Conservation (phyloP, 2,797 vertebrate species). For the Sphenopsis melanotis region DNA sequence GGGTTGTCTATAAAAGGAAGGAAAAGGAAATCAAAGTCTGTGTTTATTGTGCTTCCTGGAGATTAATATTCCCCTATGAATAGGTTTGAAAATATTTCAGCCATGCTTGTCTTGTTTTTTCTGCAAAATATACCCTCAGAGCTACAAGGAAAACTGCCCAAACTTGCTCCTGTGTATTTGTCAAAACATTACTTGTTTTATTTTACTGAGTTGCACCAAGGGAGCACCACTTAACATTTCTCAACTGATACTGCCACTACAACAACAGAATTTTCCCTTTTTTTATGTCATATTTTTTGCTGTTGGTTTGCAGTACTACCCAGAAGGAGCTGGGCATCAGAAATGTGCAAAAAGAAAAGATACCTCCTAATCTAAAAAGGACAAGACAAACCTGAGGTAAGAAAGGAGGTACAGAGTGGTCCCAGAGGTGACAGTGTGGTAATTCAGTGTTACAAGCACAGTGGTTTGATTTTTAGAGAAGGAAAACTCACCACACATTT, state of each 20-base stretch:
- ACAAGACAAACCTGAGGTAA: background rate
- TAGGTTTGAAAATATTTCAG: slow-evolving; percentile 29
- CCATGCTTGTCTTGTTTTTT: slow-evolving; percentile 18
- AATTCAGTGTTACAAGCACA: background rate
- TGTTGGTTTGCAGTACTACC: background rate
- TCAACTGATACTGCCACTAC: background rate
- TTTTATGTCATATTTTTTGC: background rate
- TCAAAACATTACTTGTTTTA: slow-evolving; percentile 14
- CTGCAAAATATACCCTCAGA: slow-evolving; percentile 16
- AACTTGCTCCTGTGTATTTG: slow-evolving; percentile 21
- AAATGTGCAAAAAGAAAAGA: background rate
- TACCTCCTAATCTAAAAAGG: background rate
- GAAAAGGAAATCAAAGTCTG: slow-evolving; percentile 49
- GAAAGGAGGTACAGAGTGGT: background rate
- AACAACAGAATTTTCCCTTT: background rate
- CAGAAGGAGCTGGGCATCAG: background rate
- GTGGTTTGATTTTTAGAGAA: background rate
- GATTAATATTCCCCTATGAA: slow-evolving; percentile 42
- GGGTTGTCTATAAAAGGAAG: slow-evolving; percentile 25
- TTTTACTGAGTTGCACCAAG: background rate
- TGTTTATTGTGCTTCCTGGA: slow-evolving; percentile 57
- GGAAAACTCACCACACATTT: background rate
- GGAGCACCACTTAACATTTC: background rate
- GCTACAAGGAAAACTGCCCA: background rate
- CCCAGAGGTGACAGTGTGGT: background rate